Evolutionary conservation across 2,113 vertebrate genomes (phyloP).

Genomic region (Anthoscopus minutus): DNA sequence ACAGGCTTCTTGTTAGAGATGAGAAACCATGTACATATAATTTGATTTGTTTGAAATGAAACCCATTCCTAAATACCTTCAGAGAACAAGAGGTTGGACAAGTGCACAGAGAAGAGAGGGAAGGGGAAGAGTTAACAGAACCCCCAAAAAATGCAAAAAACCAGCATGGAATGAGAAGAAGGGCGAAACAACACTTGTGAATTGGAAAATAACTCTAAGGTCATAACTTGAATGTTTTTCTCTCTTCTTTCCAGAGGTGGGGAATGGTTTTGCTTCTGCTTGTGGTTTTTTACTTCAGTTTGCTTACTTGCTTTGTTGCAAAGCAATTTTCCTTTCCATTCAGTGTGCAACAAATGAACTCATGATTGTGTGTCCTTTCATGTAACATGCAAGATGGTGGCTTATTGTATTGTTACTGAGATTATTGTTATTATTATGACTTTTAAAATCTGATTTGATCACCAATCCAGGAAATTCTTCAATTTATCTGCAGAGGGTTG

Average conservation of each 20-base stretch:
- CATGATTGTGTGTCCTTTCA: constrained; percentile 34
- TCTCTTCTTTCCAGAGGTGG: constrained; percentile 59
- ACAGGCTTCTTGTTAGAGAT: constrained; percentile 65
- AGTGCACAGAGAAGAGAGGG: constrained; percentile 32
- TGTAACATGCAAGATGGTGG: constrained; percentile 49
- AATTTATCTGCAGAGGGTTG: constrained; percentile 68
- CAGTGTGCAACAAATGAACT: constrained; percentile 56
- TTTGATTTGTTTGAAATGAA: constrained; percentile 48
- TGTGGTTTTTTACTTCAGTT: constrained; percentile 38
- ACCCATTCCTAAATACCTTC: constrained; percentile 58
- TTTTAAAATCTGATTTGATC: constrained; percentile 30
- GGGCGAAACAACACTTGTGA: constrained; percentile 21
- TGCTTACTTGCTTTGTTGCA: constrained; percentile 68
- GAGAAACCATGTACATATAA: constrained; percentile 66
- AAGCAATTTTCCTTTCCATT: constrained; percentile 67
- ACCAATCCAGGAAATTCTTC: constrained; percentile 67
- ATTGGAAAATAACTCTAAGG: constrained; percentile 50
- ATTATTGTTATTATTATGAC: background rate
- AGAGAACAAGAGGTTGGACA: constrained; percentile 55
- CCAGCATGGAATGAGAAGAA: constrained; percentile 13
- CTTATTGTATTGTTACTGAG: constrained; percentile 11
- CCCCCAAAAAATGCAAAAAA: constrained; percentile 51
- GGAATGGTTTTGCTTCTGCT: constrained; percentile 59
- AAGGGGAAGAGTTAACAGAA: constrained; percentile 36
- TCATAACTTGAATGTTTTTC: constrained; percentile 55